Evolutionary conservation across 2,888 invertebrate genomes (phyloP), one percentile per base, ranked within the genome.

Genomic region (Scaptomyza tumidula): DNA sequence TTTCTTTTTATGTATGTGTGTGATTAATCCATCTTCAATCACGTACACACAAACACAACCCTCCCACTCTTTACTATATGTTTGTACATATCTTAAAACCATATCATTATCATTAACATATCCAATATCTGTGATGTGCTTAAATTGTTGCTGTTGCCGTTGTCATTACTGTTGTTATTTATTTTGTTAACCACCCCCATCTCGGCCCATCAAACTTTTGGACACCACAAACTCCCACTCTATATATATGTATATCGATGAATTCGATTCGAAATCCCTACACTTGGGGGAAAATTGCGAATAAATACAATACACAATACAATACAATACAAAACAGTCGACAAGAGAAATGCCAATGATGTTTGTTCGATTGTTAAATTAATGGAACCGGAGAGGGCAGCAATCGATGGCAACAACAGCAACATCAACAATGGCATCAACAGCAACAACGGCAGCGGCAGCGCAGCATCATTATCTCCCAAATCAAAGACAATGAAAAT

Each of bases 321-420:
- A 39, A 39, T 39, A 61, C 50, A 75, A 64, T 37, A 59, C 39
- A 1, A 61, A 55, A 57, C 56, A 89, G 88, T 85, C 75, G 87
- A 90, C 83, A 90, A 90, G 84, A 80, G 87, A 87, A 91, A 91
- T 86, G 91, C 90, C 75, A 91, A 91, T 72, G 86, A 90, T 88
- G 85, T 90, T 80, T 86, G 86, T 75, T 71, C 82, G 62, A 77
- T 88, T 85, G 84, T 71, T 74, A 89, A 89, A 87, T 89, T 90
- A 88, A 88, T 87, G 89, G 89, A 88, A 72, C 80, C 85, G 80
- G 76, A 78, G 75, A 63, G 64, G 75, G 75, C 55, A 49, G 29
- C 63, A 19, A 39, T 35, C 33, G 35, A 14, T 1, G 24, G 24
- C 24, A 24, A 24, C 24, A 24, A 24, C 24, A 24, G 24, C 24